phyloP scores from a whole-genome alignment of 2,797 vertebrate genomes.

The Heliangelus exortis region DNA sequence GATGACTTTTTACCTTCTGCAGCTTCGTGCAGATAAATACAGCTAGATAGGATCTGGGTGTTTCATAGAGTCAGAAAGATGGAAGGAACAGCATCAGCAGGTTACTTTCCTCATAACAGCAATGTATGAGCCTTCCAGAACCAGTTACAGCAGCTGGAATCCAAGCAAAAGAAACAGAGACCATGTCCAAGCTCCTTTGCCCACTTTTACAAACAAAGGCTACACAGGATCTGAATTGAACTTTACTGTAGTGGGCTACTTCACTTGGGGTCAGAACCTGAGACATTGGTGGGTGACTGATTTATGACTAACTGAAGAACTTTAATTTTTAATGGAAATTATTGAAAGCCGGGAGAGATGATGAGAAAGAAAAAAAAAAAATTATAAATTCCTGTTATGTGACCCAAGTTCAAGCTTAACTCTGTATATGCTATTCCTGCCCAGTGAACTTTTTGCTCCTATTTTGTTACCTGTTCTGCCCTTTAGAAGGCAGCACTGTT shows the following conservation, averaged over 20 bases:
- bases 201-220: slow-evolving; percentile 1
- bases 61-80: slow-evolving; percentile 37
- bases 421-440: neutral
- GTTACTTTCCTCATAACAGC: neutral
- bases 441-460: neutral
- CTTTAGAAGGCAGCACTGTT: neutral
- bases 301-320: slow-evolving; percentile 34
- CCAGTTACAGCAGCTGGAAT: slow-evolving; percentile 23
- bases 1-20: slow-evolving; percentile 46
- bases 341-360: slow-evolving; percentile 34
- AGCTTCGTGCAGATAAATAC: slow-evolving; percentile 49
- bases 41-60: slow-evolving; percentile 33
- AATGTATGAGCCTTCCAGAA: neutral
- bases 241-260: neutral
- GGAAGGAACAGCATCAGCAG: slow-evolving; percentile 17
- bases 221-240: neutral
- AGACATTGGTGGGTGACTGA: slow-evolving; percentile 21
- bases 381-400: neutral
- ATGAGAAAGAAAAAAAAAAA: neutral
- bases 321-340: slow-evolving; percentile 31
- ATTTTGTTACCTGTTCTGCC: neutral
- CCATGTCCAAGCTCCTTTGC: neutral
- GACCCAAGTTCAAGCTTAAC: slow-evolving; percentile 16
- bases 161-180: slow-evolving; percentile 1
- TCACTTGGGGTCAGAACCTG: slow-evolving; percentile 10